A percentile compares a stretch with the other conserved stretches of the same genome.
Evolutionary conservation across 1,140 invertebrate species (phyloP).

Genomic region (Magallana gigas): DNA sequence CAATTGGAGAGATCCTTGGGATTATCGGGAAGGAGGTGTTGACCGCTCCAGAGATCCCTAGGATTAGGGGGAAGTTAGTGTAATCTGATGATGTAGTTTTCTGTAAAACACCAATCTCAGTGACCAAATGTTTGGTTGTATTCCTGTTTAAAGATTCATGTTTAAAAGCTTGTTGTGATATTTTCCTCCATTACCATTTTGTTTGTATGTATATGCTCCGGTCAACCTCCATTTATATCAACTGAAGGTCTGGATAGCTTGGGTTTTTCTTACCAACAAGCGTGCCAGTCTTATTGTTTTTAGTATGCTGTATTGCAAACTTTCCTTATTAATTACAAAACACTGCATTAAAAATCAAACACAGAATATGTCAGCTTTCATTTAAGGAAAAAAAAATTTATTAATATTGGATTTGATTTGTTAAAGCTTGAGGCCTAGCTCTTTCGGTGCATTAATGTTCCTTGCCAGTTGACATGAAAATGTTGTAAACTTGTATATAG

Average conservation of each 20-base stretch:
- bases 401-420: no score
- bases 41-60: not conserved
- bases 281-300: not conserved
- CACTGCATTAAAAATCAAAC: no score
- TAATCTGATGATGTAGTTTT: slow-evolving; percentile 9
- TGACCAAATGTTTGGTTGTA: not conserved
- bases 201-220: not conserved
- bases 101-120: slow-evolving; percentile 27
- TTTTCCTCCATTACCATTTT: not conserved
- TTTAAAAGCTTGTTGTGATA: not conserved
- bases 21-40: not conserved
- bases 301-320: not conserved
- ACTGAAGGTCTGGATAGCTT: not conserved
- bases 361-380: no score
- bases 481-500: not conserved
- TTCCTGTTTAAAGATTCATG: not conserved
- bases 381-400: no score
- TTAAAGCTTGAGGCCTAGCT: no score
- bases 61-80: not conserved
- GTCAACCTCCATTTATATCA: no score
- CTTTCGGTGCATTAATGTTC: not conserved
- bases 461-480: not conserved
- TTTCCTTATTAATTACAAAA: not conserved
- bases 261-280: not conserved
- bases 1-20: no score